Conservation (phyloP, 2,113 vertebrate genomes). For the Setophaga kirtlandii region DNA sequence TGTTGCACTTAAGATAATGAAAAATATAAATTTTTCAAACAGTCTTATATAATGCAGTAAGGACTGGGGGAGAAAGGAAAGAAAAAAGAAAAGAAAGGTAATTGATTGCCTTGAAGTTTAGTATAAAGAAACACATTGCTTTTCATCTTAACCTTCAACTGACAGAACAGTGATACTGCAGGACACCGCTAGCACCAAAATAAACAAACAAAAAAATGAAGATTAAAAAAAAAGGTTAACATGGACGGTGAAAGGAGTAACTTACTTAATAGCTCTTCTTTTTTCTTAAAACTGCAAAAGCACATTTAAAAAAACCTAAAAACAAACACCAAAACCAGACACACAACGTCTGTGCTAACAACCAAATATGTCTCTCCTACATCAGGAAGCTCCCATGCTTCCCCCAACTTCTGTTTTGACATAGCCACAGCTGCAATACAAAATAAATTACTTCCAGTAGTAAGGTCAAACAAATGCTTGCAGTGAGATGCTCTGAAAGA, state of each 20-base stretch:
- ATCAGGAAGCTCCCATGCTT: not conserved
- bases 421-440: not conserved
- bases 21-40: not conserved
- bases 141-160: not conserved
- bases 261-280: not conserved
- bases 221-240: not conserved
- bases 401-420: not conserved
- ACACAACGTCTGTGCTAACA: not conserved
- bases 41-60: not conserved
- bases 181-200: not conserved
- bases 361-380: not conserved
- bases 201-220: not conserved
- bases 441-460: constrained; percentile 23
- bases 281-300: not conserved
- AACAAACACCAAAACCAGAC: not conserved
- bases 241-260: not conserved
- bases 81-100: not conserved
- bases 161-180: not conserved
- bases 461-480: not conserved
- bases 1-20: not conserved
- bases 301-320: not conserved
- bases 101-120: not conserved
- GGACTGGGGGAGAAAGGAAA: fast-evolving
- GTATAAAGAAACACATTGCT: not conserved
- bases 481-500: constrained; percentile 8